Percentiles rank a stretch among this genome's conserved stretches.
phyloP scores from a whole-genome alignment of 2,888 invertebrate genomes.

The Nudaria mundana region DNA sequence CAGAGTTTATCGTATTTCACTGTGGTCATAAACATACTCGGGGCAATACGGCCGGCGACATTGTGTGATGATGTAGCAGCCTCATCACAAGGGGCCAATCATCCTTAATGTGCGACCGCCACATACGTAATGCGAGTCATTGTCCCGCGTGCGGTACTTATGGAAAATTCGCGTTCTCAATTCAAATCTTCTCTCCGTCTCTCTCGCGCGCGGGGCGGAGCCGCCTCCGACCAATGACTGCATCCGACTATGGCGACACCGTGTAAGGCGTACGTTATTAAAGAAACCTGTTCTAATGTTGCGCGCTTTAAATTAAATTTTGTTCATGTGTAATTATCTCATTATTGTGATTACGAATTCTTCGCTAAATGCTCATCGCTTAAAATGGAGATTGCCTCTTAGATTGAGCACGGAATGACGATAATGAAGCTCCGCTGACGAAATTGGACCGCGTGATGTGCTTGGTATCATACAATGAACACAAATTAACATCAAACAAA shows the following conservation, averaged over 20 bases:
- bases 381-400: conserved; percentile 69
- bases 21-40: conserved; percentile 68
- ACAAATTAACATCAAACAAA: conserved; percentile 62
- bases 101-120: conserved; percentile 79
- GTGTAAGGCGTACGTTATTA: conserved; percentile 81
- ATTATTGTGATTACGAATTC: conserved; percentile 81
- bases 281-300: conserved; percentile 82
- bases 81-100: conserved; percentile 81
- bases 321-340: conserved; percentile 81
- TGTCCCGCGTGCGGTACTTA: conserved; percentile 80
- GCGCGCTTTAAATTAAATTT: conserved; percentile 81
- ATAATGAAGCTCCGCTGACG: conserved; percentile 50
- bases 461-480: conserved; percentile 38
- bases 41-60: conserved; percentile 71
- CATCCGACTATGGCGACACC: conserved; percentile 75
- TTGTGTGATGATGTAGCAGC: conserved; percentile 77
- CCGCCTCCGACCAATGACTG: conserved; percentile 76
- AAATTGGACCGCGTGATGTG: conserved; percentile 41
- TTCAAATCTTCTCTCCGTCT: conserved; percentile 80
- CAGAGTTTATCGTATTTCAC: conserved; percentile 74
- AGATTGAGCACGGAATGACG: conserved; percentile 53
- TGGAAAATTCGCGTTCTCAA: conserved; percentile 82
- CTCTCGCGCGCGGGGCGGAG: conserved; percentile 80
- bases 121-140: conserved; percentile 81
- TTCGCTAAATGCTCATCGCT: conserved; percentile 75